Base-by-base conservation (phyloP, 2,888 invertebrate species). In the Pseudococcus jackbeardsleyi region DNA sequence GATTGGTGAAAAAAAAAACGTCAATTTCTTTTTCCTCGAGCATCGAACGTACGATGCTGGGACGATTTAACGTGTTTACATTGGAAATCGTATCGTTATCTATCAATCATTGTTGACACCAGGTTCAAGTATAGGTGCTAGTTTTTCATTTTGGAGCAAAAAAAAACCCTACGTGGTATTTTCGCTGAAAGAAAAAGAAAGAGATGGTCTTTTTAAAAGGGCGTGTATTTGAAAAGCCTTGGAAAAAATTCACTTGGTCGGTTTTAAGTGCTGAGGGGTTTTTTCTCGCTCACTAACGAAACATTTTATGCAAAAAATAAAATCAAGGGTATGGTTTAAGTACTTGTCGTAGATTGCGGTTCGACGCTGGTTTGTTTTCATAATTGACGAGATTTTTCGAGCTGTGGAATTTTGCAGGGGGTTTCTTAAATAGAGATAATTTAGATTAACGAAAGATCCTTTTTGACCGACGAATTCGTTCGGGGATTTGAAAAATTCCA, bases 71-170 rank as follows among this genome's bases (percentile, higher is more conserved):
- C 59, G 59, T 59, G 59, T 59, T 59, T 59, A 59, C 59, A 59
- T 59, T 59, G 59, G 59, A 59, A 59, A 59, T 59, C 59, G 59
- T 59, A 59, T 59, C 59, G 59, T 59, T 59, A 59, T 59, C 59
- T 59, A 59, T 59, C n/a, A 59, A 59, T 59, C 59, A 59, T 59
- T 59, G 59, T 59, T 59, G 59, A 59, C 59, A 59, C 59, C 59
- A 59, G 59, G 19, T 59, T 59, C 59, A 59, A 59, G 59, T 19
- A 19, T 7, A 11, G 26, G 26, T 59, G 6, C 59, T 59, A 59
- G 59, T 59, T 59, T 59, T 59, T 59, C 59, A 19, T 59, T 59
- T 59, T 59, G 59, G 26, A 33, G 26, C 26, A 33, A 33, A 33
- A 33, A 33, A 33, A 59, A 59, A n/a, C 54, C 54, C 17, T 19